Evolutionary conservation across 2,113 vertebrate genomes (phyloP).

Genomic region (Scatophagus argus): DNA sequence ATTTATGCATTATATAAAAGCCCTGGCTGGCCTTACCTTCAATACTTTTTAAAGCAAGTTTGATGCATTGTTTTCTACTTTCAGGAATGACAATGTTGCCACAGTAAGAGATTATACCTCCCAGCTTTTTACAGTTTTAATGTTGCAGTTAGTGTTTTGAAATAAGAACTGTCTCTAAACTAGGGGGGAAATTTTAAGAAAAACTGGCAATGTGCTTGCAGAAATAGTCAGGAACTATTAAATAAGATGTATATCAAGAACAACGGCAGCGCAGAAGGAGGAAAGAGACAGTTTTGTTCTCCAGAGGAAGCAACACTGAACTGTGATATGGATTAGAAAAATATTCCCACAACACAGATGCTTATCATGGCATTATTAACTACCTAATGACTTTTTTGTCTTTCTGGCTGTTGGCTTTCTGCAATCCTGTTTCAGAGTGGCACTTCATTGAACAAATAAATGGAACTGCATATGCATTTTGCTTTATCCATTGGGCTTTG

Average conservation of each 20-base stretch:
- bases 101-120: background rate
- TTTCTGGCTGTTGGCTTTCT: conserved; percentile 47
- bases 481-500: conserved; percentile 54
- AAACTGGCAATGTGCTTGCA: background rate
- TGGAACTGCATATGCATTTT: conserved; percentile 48
- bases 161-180: conserved; percentile 19
- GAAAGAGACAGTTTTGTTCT: conserved; percentile 39
- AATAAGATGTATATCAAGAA: conserved; percentile 54
- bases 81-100: background rate
- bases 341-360: conserved; percentile 48
- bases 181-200: conserved; percentile 10
- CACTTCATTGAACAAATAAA: conserved; percentile 66
- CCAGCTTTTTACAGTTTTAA: background rate
- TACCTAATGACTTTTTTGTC: conserved; percentile 62
- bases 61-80: background rate
- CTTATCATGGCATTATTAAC: conserved; percentile 58
- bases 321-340: conserved; percentile 46
- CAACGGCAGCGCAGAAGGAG: conserved; percentile 32
- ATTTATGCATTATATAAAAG: conserved; percentile 25
- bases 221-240: conserved; percentile 48
- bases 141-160: conserved; percentile 2
- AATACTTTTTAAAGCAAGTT: background rate
- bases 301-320: conserved; percentile 22
- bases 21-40: background rate
- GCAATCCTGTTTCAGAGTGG: conserved; percentile 23